Conservation (phyloP, 2,797 vertebrate genomes). For the Sebastes itinus region DNA sequence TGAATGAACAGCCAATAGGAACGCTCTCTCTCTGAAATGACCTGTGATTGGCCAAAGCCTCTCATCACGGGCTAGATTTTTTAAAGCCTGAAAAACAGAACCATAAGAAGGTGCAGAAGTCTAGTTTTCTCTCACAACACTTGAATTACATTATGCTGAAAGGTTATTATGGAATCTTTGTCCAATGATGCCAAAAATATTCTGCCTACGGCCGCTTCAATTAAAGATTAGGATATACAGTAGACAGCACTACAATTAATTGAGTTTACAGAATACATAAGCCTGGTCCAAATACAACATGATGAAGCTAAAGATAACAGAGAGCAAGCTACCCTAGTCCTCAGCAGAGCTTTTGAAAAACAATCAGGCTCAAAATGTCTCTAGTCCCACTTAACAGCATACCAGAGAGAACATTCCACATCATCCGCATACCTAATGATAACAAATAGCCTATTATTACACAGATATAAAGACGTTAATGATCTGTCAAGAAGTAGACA, state of each 20-base stretch:
- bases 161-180: too few species aligned
- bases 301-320: slow-evolving; percentile 2
- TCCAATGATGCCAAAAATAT: too few species aligned
- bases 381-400: slow-evolving; percentile 62
- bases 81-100: too few species aligned
- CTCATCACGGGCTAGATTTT: too few species aligned
- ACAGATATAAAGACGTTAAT: slow-evolving; percentile 74
- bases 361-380: slow-evolving; percentile 27
- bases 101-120: too few species aligned
- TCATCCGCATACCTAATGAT: slow-evolving; percentile 73
- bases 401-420: slow-evolving; percentile 61
- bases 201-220: not conserved
- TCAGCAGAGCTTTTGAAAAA: not conserved
- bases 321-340: not conserved
- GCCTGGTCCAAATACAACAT: not conserved
- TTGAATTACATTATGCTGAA: too few species aligned
- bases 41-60: too few species aligned
- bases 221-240: not conserved
- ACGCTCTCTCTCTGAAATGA: too few species aligned
- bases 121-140: too few species aligned
- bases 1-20: too few species aligned
- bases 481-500: slow-evolving; percentile 72
- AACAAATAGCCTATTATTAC: slow-evolving; percentile 77
- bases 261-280: not conserved
- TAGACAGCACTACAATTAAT: not conserved